Evolutionary conservation across 2,888 invertebrate genomes (phyloP).

Genomic region (Pammene aurita): DNA sequence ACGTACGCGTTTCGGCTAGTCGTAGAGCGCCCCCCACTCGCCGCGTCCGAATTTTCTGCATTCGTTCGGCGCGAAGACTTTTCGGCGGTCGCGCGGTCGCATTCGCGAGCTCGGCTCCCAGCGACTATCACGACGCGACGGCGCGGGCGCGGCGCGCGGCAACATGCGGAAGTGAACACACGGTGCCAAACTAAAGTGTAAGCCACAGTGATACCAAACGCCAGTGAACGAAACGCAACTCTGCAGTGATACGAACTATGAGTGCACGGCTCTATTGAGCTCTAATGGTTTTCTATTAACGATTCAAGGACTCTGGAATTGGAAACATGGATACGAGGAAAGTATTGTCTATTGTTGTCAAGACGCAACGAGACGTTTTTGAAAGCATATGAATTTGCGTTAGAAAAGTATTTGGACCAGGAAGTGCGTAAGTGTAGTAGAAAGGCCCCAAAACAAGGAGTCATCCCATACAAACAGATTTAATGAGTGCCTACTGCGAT

Average conservation of each 20-base stretch:
- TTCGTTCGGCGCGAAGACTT: conserved; percentile 78
- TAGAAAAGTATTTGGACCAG: conserved; percentile 45
- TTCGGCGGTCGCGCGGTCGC: conserved; percentile 82
- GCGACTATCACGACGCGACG: conserved; percentile 65
- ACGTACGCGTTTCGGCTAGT: conserved; percentile 81
- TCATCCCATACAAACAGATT: conserved; percentile 31
- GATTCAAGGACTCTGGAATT: conserved; percentile 75
- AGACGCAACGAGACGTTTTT: neutral
- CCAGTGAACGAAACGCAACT: conserved; percentile 64
- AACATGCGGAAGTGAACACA: conserved; percentile 80
- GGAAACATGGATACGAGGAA: conserved; percentile 80
- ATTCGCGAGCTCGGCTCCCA: conserved; percentile 81
- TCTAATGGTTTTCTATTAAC: conserved; percentile 73
- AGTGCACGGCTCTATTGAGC: conserved; percentile 72
- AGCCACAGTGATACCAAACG: conserved; percentile 49
- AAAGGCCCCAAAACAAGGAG: conserved; percentile 32
- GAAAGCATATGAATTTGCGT: neutral
- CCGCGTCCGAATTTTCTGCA: conserved; percentile 82
- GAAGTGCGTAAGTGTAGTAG: conserved; percentile 49
- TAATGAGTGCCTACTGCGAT: conserved; percentile 46
- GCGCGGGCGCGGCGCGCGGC: conserved; percentile 72
- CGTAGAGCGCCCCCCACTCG: conserved; percentile 82
- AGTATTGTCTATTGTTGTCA: conserved; percentile 63
- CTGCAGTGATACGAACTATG: conserved; percentile 76
- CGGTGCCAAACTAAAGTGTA: conserved; percentile 65